A percentile compares a stretch with the other conserved stretches of the same genome.
Conservation (phyloP, 2,888 invertebrate genomes). For the Latrodectus hesperus region DNA sequence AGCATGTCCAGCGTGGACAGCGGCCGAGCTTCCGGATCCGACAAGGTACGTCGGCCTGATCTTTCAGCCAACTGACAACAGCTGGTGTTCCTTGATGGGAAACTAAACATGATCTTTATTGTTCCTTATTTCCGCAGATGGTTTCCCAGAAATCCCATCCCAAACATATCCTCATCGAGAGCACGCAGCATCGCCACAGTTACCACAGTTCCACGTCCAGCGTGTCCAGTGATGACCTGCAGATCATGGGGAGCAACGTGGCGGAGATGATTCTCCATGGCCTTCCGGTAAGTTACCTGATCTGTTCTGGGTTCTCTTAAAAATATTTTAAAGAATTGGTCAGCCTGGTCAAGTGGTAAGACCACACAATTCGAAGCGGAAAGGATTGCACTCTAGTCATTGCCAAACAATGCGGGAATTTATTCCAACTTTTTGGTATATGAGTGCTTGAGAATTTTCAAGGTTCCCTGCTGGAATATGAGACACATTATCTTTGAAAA, state of each 20-base stretch:
- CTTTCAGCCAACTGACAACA: not conserved
- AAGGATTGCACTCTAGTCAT: too few relatives aligned
- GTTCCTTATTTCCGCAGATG: constrained; percentile 3
- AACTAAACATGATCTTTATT: too few relatives aligned
- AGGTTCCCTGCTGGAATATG: too few relatives aligned
- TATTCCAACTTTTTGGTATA: too few relatives aligned
- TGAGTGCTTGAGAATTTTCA: too few relatives aligned
- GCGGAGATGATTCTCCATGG: constrained; percentile 65
- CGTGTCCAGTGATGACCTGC: constrained; percentile 63
- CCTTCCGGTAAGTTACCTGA: constrained; percentile 30
- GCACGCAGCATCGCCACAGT: constrained; percentile 45
- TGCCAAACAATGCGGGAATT: too few relatives aligned
- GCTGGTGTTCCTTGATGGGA: not conserved
- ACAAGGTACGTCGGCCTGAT: constrained; percentile 67
- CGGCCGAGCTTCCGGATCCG: constrained; percentile 86
- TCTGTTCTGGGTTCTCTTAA: not conserved
- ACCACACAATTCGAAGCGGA: too few relatives aligned
- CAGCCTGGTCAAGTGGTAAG: too few relatives aligned
- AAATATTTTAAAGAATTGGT: too few relatives aligned
- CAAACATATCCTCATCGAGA: constrained; percentile 42
- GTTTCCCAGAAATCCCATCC: constrained; percentile 48
- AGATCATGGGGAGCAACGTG: constrained; percentile 59
- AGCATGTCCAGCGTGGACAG: constrained; percentile 90
- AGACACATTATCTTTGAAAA: too few relatives aligned
- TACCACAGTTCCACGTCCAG: constrained; percentile 65